phyloP scores from a whole-genome alignment of 2,888 invertebrate genomes.

The Perithous albicinctus region DNA sequence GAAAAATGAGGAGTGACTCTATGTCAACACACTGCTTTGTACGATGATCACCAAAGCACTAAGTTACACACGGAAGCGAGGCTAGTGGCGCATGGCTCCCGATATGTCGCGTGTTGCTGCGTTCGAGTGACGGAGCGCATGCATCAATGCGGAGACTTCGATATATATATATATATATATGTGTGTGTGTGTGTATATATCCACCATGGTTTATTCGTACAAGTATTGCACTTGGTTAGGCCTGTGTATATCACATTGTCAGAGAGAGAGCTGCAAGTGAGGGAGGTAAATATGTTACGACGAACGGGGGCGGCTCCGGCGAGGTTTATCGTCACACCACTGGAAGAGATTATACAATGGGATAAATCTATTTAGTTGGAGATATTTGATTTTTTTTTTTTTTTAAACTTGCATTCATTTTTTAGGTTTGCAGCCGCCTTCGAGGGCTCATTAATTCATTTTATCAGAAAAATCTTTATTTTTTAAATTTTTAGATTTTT shows the following conservation, averaged over 20 bases:
- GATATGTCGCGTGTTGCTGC: constrained; percentile 54
- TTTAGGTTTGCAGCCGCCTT: no score
- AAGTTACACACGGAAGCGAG: constrained; percentile 67
- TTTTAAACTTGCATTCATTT: background rate
- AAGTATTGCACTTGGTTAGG: constrained; percentile 11
- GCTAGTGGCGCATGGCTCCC: constrained; percentile 67
- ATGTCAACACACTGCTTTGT: constrained; percentile 64
- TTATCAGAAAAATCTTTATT: no score
- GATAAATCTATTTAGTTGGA: background rate
- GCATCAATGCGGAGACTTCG: constrained; percentile 49
- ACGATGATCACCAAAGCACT: constrained; percentile 72
- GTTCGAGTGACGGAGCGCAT: constrained; percentile 59
- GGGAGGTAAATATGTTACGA: constrained; percentile 26
- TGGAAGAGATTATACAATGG: constrained; percentile 29
- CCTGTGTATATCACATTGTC: background rate
- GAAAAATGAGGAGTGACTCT: constrained; percentile 28
- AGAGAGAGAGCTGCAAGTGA: constrained; percentile 8
- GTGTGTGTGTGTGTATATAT: constrained; percentile 7
- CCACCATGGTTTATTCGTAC: constrained; percentile 1
- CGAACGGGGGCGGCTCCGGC: constrained; percentile 59
- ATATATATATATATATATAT: no score
- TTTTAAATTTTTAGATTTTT: no score
- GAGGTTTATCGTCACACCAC: constrained; percentile 56
- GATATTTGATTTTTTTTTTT: background rate
- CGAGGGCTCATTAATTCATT: no score